Conservation (phyloP, 2,113 vertebrate genomes). For the Rattus norvegicus region GRCr8 NC_086027.1:71044001-71044500, state of each 20-base stretch:
- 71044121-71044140: no score
- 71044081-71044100: conserved; percentile 10
- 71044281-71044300: not conserved
- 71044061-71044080: not conserved
- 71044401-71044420: not conserved
- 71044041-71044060: not conserved
- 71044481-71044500: not conserved
- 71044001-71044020: not conserved
- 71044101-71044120: no score
- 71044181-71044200: not conserved
- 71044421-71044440: not conserved
- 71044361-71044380: not conserved
- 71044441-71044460: not conserved
- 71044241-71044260: not conserved
- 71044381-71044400: not conserved
- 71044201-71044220: not conserved
- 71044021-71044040: not conserved
- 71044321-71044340: not conserved
- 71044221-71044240: not conserved
- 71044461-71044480: not conserved
- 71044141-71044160: not conserved
- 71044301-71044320: not conserved
- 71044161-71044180: not conserved
- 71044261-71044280: not conserved
- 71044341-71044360: not conserved